phyloP scores from a whole-genome alignment of 2,797 vertebrate species.

The Neosalanx taihuensis region DNA sequence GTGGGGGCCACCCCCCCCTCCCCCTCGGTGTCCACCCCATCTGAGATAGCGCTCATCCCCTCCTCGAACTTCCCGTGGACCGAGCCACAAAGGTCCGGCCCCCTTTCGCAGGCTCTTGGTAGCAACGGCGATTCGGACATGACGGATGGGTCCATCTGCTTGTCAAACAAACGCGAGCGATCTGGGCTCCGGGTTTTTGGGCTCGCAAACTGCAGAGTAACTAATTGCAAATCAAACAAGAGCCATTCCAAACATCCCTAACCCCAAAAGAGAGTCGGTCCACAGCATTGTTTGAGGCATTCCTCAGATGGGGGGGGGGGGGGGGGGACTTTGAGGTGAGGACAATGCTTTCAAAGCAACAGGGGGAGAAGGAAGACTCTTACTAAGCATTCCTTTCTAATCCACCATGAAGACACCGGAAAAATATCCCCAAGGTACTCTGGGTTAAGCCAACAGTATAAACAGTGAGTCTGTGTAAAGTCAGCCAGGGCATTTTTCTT shows the following conservation, averaged over 20 bases:
- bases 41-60: neutral
- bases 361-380: slow-evolving; percentile 66
- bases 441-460: slow-evolving; percentile 60
- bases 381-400: slow-evolving; percentile 76
- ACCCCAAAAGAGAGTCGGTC: slow-evolving; percentile 48
- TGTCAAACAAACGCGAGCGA: slow-evolving; percentile 40
- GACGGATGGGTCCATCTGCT: slow-evolving; percentile 47
- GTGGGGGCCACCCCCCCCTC: slow-evolving; percentile 35
- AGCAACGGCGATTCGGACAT: slow-evolving; percentile 16
- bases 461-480: slow-evolving; percentile 43
- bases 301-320: slow-evolving; percentile 62
- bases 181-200: slow-evolving; percentile 32
- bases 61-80: neutral
- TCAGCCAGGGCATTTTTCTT: slow-evolving; percentile 42
- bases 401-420: slow-evolving; percentile 70
- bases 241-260: slow-evolving; percentile 55
- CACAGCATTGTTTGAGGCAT: slow-evolving; percentile 64
- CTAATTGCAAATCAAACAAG: slow-evolving; percentile 66
- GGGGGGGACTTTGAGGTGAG: slow-evolving; percentile 61
- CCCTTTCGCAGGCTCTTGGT: too few species aligned
- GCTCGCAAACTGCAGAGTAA: slow-evolving; percentile 48
- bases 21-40: neutral
- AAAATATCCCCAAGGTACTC: slow-evolving; percentile 57
- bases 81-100: neutral
- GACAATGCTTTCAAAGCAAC: slow-evolving; percentile 68